phyloP scores from a whole-genome alignment of 2,888 invertebrate genomes.

The Acanthosepion lycidas region DNA sequence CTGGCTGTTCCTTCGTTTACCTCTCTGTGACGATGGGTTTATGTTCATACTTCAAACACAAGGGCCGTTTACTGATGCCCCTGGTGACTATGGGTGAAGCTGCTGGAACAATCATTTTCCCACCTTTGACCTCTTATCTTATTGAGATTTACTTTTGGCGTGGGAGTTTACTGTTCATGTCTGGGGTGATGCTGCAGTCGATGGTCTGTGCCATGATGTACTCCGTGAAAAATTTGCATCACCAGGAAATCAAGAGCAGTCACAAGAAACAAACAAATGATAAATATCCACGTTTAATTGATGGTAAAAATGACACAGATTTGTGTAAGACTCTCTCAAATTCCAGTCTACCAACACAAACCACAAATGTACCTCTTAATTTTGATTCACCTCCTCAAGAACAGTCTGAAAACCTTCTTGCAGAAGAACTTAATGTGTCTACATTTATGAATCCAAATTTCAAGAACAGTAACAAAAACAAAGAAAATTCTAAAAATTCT shows the following conservation, averaged over 20 bases:
- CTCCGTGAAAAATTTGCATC: not conserved
- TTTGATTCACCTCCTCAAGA: too few species aligned
- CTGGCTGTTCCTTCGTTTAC: not conserved
- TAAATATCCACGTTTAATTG: not conserved
- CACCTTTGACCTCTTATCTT: not conserved
- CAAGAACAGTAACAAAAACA: not conserved
- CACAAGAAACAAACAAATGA: not conserved
- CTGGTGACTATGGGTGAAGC: not conserved
- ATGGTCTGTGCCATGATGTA: not conserved
- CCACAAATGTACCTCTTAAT: not conserved
- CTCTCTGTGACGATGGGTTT: not conserved
- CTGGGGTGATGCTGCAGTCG: not conserved
- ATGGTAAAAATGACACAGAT: too few species aligned
- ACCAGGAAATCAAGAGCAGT: not conserved
- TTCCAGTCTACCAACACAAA: not conserved
- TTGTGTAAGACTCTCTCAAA: not conserved
- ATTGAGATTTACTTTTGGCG: not conserved
- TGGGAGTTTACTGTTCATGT: not conserved
- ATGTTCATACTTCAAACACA: not conserved
- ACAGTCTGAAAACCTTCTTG: not conserved
- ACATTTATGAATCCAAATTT: not conserved
- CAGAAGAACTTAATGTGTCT: not conserved
- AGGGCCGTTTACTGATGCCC: not conserved
- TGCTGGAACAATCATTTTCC: not conserved
- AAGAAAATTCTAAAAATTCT: not conserved